These are phyloP conservation scores for Volucella bombylans DNA, from an alignment of 2,888 invertebrate genomes.

Conservation along the genomic window DNA sequence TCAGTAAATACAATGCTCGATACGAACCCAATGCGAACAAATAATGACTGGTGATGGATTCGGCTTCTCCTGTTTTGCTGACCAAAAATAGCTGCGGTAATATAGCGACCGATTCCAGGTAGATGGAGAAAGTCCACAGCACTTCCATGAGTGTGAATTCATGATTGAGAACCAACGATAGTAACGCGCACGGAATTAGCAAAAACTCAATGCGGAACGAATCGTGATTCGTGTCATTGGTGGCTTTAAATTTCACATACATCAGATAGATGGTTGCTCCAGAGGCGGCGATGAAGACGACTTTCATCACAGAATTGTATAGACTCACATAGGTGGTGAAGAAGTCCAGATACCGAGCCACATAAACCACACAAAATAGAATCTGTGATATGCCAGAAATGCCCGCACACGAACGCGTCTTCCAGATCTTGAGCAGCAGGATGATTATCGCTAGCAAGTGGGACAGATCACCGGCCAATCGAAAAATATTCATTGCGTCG, in stretches of 20 bases:
- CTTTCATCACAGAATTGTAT: slow-evolving; percentile 98
- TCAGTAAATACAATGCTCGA: slow-evolving; percentile 94
- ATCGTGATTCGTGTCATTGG: slow-evolving; percentile 98
- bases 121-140: slow-evolving; percentile 99
- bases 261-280: slow-evolving; percentile 97
- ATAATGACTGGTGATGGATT: slow-evolving; percentile 99
- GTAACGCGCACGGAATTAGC: slow-evolving; percentile 91
- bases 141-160: slow-evolving; percentile 97
- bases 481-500: slow-evolving; percentile 96
- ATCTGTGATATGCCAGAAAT: slow-evolving; percentile 99
- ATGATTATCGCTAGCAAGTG: slow-evolving; percentile 98
- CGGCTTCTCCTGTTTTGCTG: slow-evolving; percentile 99
- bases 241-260: slow-evolving; percentile 98
- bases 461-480: slow-evolving; percentile 97
- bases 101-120: slow-evolving; percentile 99
- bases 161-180: slow-evolving; percentile 96
- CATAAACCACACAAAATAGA: slow-evolving; percentile 96
- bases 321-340: slow-evolving; percentile 96
- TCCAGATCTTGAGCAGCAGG: slow-evolving; percentile 98
- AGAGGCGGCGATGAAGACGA: slow-evolving; percentile 93
- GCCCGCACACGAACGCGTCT: slow-evolving; percentile 98
- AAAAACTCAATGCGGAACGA: slow-evolving; percentile 99
- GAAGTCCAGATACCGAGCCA: slow-evolving; percentile 96
- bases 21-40: slow-evolving; percentile 96
- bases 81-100: slow-evolving; percentile 99